phyloP scores from a whole-genome alignment of 2,797 vertebrate species.

The Liasis olivaceus region DNA sequence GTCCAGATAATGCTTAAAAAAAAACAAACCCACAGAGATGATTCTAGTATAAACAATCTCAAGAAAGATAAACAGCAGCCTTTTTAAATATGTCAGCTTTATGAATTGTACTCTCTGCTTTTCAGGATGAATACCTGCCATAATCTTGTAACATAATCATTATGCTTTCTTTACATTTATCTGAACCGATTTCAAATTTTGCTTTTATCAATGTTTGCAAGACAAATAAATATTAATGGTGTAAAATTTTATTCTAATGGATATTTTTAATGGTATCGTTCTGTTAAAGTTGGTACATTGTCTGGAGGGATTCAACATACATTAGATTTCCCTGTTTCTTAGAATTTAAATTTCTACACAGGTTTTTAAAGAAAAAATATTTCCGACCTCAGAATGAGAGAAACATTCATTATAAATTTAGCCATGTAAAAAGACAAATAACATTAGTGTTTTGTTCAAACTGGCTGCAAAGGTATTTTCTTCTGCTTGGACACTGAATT shows the following conservation, averaged over 20 bases:
- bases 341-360: background rate
- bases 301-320: background rate
- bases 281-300: background rate
- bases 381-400: background rate
- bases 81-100: background rate
- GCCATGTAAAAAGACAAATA: background rate
- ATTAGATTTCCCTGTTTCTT: background rate
- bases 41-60: background rate
- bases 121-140: background rate
- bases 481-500: conserved; percentile 2
- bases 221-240: background rate
- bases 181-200: background rate
- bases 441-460: background rate
- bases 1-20: background rate
- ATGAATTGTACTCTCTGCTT: background rate
- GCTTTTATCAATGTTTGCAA: background rate
- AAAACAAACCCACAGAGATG: background rate
- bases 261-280: conserved; percentile 19
- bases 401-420: background rate
- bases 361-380: conserved; percentile 1
- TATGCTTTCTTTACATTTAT: background rate
- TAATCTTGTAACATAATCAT: background rate
- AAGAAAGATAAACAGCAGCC: background rate
- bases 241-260: background rate
- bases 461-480: background rate